phyloP scores from a whole-genome alignment of 1,140 invertebrate genomes.

The Drosophila virilis region DNA sequence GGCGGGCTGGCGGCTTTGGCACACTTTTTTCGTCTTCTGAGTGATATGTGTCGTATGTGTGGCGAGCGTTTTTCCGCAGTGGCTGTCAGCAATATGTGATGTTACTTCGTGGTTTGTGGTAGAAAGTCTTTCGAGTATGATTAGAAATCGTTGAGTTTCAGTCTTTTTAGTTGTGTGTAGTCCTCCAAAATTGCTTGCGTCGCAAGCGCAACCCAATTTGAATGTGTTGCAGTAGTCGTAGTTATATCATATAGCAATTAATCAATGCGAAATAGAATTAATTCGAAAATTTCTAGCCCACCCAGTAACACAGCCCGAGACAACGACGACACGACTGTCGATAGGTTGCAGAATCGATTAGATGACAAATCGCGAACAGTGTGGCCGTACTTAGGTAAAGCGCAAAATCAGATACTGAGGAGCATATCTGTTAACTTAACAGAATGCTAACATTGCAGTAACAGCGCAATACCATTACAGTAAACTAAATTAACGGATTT shows the following conservation, averaged over 20 bases:
- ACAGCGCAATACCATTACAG: not conserved
- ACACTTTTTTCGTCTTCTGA: constrained; percentile 40
- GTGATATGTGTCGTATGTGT: constrained; percentile 23
- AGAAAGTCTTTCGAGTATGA: constrained; percentile 72
- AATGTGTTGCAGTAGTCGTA: constrained; percentile 43
- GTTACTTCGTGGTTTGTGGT: constrained; percentile 53
- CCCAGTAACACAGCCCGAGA: constrained; percentile 69
- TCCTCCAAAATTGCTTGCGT: constrained; percentile 51
- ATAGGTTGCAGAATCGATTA: constrained; percentile 9
- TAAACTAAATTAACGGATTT: constrained; percentile 3
- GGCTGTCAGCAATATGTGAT: constrained; percentile 40
- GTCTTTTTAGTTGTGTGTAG: constrained; percentile 68
- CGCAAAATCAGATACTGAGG: not conserved
- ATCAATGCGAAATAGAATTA: constrained; percentile 66
- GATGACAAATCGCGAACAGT: constrained; percentile 6
- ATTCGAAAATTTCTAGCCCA: constrained; percentile 65
- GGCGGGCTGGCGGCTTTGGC: constrained; percentile 53
- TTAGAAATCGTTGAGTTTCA: constrained; percentile 72
- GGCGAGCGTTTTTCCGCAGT: constrained; percentile 41
- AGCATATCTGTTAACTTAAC: constrained; percentile 12
- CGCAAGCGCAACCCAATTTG: constrained; percentile 50
- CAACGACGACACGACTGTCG: constrained; percentile 72
- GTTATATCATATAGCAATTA: constrained; percentile 65
- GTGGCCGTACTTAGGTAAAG: constrained; percentile 7
- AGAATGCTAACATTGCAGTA: constrained; percentile 2